A percentile compares a stretch with the other conserved stretches of the same genome.
These are phyloP conservation scores for Oenanthe oenanthe DNA, from an alignment of 2,113 vertebrate species.

Conservation along the genomic window DNA sequence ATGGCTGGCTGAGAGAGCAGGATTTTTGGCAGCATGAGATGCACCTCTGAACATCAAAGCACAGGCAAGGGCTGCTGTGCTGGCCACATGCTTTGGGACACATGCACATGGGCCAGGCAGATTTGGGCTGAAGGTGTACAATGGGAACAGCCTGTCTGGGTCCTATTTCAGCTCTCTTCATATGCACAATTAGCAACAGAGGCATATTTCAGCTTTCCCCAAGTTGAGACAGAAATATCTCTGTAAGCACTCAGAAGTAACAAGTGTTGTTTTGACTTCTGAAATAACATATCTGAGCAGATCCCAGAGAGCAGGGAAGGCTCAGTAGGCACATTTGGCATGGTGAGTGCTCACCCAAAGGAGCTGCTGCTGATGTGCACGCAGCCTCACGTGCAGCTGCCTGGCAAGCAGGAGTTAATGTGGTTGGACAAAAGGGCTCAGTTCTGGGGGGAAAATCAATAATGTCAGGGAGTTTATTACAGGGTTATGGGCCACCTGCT, in stretches of 20 bases:
- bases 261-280: background rate
- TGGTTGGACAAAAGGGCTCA: background rate
- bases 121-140: background rate
- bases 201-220: background rate
- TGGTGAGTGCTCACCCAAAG: background rate
- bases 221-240: background rate
- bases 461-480: conserved; percentile 44
- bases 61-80: background rate
- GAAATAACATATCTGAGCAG: background rate
- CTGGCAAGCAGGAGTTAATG: conserved; percentile 24
- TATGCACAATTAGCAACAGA: background rate
- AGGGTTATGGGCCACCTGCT: conserved; percentile 69
- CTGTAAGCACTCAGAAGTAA: background rate
- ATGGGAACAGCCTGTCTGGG: background rate
- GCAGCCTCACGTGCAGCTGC: background rate
- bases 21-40: background rate
- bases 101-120: background rate
- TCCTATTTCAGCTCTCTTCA: rapidly evolving
- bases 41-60: background rate
- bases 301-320: background rate
- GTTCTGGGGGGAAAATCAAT: conserved; percentile 40
- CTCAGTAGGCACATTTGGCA: background rate
- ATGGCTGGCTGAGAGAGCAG: rapidly evolving
- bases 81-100: background rate
- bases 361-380: background rate